These are phyloP conservation scores for Microtus montanus DNA, from an alignment of 2,113 vertebrate species.

Conservation along the genomic window DNA sequence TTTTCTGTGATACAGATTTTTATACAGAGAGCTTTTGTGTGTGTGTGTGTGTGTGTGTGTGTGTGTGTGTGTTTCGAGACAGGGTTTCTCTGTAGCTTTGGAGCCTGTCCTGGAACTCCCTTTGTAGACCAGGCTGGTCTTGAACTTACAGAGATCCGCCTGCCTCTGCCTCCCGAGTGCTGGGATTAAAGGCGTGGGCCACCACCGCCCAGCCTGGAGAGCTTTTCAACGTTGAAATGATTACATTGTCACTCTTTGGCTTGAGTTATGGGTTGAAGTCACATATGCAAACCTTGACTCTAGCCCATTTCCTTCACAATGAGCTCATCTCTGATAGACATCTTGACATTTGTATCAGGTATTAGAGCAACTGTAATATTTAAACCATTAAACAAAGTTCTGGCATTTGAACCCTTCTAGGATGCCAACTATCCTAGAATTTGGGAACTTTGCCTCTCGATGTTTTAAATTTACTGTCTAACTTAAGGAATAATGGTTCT, in stretches of 20 bases:
- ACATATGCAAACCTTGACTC: background rate
- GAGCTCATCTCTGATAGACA: background rate
- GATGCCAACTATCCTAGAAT: background rate
- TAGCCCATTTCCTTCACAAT: background rate
- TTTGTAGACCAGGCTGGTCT: too few species aligned
- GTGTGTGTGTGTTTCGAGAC: too few species aligned
- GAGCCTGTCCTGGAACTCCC: too few species aligned
- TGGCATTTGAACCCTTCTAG: background rate
- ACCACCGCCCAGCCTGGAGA: too few species aligned
- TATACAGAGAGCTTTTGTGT: background rate
- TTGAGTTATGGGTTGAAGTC: constrained; percentile 1
- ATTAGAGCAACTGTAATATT: background rate
- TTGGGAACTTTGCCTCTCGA: background rate
- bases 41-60: too few species aligned
- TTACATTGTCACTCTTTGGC: background rate
- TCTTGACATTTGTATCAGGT: background rate
- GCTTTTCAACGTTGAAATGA: background rate
- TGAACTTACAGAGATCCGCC: too few species aligned
- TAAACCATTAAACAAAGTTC: background rate
- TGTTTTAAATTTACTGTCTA: constrained; percentile 15
- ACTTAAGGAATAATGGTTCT: background rate
- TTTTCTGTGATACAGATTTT: background rate
- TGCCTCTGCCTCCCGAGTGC: background rate
- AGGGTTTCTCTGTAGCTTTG: too few species aligned
- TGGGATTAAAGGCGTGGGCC: too few species aligned